These are phyloP conservation scores for Rhodinocichla rosea DNA, from an alignment of 2,113 vertebrate genomes.

Conservation along the genomic window DNA sequence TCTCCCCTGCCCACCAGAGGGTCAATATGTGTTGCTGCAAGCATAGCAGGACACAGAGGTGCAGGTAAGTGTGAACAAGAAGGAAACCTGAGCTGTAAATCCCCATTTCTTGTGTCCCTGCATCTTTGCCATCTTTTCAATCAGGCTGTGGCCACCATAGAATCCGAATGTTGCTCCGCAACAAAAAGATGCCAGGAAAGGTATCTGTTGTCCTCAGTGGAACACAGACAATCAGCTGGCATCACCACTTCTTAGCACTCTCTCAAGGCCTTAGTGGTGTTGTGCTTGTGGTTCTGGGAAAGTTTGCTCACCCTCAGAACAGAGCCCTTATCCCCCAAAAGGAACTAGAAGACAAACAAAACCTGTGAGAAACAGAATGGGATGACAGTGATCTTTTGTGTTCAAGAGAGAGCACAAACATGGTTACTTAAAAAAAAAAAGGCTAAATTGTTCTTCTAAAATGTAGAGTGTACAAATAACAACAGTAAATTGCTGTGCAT, in stretches of 20 bases:
- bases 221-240: not conserved
- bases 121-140: not conserved
- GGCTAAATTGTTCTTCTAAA: not conserved
- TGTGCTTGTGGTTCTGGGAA: not conserved
- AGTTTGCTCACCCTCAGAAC: not conserved
- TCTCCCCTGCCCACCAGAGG: not conserved
- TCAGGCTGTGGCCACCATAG: not conserved
- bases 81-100: not conserved
- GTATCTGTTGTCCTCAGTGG: not conserved
- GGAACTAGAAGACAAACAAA: not conserved
- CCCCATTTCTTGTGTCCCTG: not conserved
- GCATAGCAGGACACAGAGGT: not conserved
- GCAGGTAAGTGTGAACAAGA: not conserved
- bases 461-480: not conserved
- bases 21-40: not conserved
- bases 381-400: not conserved
- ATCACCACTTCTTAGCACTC: not conserved
- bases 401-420: not conserved
- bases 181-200: not conserved
- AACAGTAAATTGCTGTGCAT: not conserved
- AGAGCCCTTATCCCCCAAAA: not conserved
- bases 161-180: fast-evolving
- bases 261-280: not conserved
- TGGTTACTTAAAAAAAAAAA: not conserved
- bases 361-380: not conserved